A percentile compares a stretch with the other conserved stretches of the same genome.
phyloP scores from a whole-genome alignment of 2,888 invertebrate genomes.

The Scaptomyza flava region DNA sequence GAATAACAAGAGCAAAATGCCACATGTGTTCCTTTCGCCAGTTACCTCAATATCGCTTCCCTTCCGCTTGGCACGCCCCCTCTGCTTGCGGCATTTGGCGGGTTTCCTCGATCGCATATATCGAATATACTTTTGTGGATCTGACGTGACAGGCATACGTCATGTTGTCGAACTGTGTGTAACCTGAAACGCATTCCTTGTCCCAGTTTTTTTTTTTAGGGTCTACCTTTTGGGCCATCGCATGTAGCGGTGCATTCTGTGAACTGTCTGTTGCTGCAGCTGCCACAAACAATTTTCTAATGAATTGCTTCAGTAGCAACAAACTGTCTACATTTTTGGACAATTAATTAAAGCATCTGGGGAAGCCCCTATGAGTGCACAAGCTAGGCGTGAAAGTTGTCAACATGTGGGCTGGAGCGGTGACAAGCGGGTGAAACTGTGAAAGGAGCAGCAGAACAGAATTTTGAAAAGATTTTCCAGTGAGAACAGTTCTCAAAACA shows the following conservation, averaged over 20 bases:
- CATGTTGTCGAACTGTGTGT: conserved; percentile 49
- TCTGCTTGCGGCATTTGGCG: conserved; percentile 54
- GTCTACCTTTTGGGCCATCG: conserved; percentile 18
- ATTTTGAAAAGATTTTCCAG: neutral
- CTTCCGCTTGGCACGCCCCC: conserved; percentile 42
- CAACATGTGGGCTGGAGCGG: conserved; percentile 60
- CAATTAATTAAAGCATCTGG: conserved; percentile 23
- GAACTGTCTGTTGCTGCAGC: conserved; percentile 30
- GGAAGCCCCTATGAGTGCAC: conserved; percentile 54
- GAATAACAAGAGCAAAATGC: conserved; percentile 21
- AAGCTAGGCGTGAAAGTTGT: conserved; percentile 60
- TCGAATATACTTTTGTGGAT: conserved; percentile 11
- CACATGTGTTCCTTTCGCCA: conserved; percentile 49
- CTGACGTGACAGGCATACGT: conserved; percentile 72
- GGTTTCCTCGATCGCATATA: conserved; percentile 60
- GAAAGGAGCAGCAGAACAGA: neutral
- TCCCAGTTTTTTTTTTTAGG: conserved; percentile 7
- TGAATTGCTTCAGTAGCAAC: conserved; percentile 63
- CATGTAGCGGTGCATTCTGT: conserved; percentile 40
- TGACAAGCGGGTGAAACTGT: conserved; percentile 2
- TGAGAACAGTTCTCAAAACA: neutral
- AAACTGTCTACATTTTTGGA: conserved; percentile 36
- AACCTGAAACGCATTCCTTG: conserved; percentile 46
- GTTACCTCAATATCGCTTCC: no score
- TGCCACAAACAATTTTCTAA: conserved; percentile 49